phyloP scores from a whole-genome alignment of 2,797 vertebrate genomes.

The Spheniscus humboldti region DNA sequence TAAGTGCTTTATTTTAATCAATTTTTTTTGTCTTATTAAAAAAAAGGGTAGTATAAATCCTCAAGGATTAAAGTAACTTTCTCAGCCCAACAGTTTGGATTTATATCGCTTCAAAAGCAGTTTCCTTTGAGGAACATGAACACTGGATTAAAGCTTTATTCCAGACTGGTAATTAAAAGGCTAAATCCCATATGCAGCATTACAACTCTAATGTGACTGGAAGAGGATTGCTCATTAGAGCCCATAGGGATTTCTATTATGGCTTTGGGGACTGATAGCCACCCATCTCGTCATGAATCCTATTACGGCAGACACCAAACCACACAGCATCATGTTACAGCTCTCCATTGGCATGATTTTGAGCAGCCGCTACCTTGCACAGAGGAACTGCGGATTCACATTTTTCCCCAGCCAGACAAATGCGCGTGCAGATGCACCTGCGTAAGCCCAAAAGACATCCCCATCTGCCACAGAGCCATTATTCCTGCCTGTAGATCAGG shows the following conservation, averaged over 20 bases:
- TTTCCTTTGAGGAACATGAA: slow-evolving; percentile 39
- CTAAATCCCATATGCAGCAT: slow-evolving; percentile 55
- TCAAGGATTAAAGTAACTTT: slow-evolving; percentile 15
- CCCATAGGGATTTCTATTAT: slow-evolving; percentile 29
- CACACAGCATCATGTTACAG: background rate
- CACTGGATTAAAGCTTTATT: slow-evolving; percentile 54
- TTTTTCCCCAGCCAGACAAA: slow-evolving; percentile 24
- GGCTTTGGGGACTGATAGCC: slow-evolving; percentile 35
- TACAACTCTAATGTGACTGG: slow-evolving; percentile 48
- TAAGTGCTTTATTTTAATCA: background rate
- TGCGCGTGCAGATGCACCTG: background rate
- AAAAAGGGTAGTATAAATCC: background rate
- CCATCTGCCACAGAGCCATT: background rate
- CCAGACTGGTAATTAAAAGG: slow-evolving; percentile 65
- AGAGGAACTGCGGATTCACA: background rate
- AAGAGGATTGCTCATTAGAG: slow-evolving; percentile 65
- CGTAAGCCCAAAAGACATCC: background rate
- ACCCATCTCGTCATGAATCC: slow-evolving; percentile 33
- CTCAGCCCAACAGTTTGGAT: slow-evolving; percentile 9
- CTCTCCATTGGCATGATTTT: slow-evolving; percentile 12
- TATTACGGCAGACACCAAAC: background rate
- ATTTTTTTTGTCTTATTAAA: background rate
- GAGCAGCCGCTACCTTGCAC: background rate
- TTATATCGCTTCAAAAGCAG: slow-evolving; percentile 46
- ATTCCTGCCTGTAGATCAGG: background rate